These are phyloP conservation scores for Hirtodrosophila alboralis DNA, from an alignment of 2,888 invertebrate species.

Conservation along the genomic window DNA sequence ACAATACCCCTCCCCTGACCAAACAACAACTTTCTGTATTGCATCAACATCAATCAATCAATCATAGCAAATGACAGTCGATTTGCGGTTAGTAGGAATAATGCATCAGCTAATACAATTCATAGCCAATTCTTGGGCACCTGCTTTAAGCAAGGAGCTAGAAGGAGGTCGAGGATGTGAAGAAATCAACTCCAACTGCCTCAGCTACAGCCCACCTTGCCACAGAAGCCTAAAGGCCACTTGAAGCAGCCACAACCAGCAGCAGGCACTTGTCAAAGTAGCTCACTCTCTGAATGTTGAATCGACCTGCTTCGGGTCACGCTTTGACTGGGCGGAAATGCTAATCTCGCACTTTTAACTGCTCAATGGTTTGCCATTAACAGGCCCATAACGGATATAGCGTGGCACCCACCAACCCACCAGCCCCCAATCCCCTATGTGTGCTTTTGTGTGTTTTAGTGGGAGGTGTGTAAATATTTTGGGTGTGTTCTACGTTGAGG, in stretches of 20 bases:
- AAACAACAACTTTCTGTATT: background rate
- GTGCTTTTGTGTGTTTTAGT: no score
- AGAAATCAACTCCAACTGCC: no score
- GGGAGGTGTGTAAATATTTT: background rate
- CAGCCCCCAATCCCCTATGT: background rate
- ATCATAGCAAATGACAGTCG: constrained; percentile 54
- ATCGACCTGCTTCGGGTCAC: constrained; percentile 29
- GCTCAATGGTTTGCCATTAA: constrained; percentile 75
- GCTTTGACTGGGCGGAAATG: constrained; percentile 52
- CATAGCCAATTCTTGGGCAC: constrained; percentile 18
- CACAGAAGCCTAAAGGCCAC: constrained; percentile 25
- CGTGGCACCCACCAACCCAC: constrained; percentile 7
- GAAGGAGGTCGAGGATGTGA: background rate
- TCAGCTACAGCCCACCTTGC: no score
- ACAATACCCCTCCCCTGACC: no score
- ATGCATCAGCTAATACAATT: constrained; percentile 40
- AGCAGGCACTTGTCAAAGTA: constrained; percentile 42
- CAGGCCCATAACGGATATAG: constrained; percentile 70
- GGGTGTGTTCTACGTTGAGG: constrained; percentile 38
- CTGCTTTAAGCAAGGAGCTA: background rate
- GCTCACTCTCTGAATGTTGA: background rate
- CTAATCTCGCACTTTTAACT: constrained; percentile 69
- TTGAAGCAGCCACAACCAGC: constrained; percentile 22
- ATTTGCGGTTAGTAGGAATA: constrained; percentile 51
- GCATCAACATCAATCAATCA: constrained; percentile 44